Evolutionary conservation across 2,797 vertebrate genomes (phyloP).

Genomic region (Emydoidea blandingii): DNA sequence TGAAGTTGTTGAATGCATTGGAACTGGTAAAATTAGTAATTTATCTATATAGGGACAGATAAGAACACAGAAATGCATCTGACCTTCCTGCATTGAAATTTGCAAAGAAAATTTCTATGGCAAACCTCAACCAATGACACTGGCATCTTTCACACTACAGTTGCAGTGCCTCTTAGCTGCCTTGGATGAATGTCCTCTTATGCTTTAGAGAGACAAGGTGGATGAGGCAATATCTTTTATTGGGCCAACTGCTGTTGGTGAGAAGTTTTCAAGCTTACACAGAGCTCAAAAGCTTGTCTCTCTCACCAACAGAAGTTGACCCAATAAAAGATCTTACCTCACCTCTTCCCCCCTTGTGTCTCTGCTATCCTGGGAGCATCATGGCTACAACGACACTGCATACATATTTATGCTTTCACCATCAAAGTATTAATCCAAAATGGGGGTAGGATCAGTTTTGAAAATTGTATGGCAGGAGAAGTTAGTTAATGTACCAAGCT

Average conservation of each 20-base stretch:
- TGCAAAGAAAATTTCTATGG: neutral
- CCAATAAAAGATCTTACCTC: too few relatives aligned
- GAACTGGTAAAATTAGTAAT: neutral
- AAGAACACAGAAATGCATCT: neutral
- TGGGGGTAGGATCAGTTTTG: neutral
- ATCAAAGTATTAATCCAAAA: neutral
- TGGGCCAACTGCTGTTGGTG: too few relatives aligned
- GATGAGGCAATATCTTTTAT: too few relatives aligned
- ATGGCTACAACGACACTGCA: too few relatives aligned
- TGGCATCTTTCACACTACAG: neutral
- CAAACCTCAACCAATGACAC: neutral
- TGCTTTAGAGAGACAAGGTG: too few relatives aligned
- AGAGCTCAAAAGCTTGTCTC: too few relatives aligned
- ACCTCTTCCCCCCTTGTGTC: too few relatives aligned
- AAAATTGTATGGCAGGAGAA: neutral
- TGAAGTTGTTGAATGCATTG: neutral
- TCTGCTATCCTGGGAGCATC: too few relatives aligned
- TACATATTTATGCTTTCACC: neutral
- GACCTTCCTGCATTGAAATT: neutral
- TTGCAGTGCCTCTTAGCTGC: neutral
- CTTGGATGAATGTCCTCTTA: too few relatives aligned
- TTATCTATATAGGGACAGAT: neutral
- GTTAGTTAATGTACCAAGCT: constrained; percentile 6
- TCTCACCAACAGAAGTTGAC: too few relatives aligned
- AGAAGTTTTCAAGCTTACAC: too few relatives aligned